Conservation (phyloP, 2,888 invertebrate species). For the Drosophila silvestris region DNA sequence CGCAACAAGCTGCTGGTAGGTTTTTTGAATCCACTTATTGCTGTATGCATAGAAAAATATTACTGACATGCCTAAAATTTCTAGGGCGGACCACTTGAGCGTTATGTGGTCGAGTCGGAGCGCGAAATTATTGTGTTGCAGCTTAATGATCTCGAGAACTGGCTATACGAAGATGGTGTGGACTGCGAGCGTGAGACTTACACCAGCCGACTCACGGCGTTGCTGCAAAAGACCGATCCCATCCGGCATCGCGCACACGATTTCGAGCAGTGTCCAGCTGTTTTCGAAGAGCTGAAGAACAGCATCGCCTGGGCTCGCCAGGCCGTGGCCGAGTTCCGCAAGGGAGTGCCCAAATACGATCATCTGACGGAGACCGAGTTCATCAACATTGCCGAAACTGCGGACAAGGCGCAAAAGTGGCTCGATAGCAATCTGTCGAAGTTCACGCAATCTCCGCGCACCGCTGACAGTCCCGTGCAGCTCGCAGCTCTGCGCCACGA, state of each 20-base stretch:
- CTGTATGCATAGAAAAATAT: not conserved
- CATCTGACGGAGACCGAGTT: slow-evolving; percentile 94
- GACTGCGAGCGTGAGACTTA: slow-evolving; percentile 92
- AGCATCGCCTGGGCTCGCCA: slow-evolving; percentile 93
- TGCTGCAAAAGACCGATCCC: slow-evolving; percentile 94
- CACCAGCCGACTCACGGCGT: slow-evolving; percentile 87
- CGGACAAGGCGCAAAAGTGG: slow-evolving; percentile 92
- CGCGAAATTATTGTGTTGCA: slow-evolving; percentile 88
- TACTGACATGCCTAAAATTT: not conserved
- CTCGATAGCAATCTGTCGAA: slow-evolving; percentile 91
- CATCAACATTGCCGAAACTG: slow-evolving; percentile 89
- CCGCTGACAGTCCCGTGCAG: slow-evolving; percentile 91
- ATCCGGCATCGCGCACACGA: slow-evolving; percentile 94
- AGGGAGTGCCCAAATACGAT: slow-evolving; percentile 90
- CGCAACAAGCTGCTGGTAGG: slow-evolving; percentile 91
- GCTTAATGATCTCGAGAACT: slow-evolving; percentile 95
- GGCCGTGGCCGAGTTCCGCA: slow-evolving; percentile 90
- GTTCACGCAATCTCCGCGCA: slow-evolving; percentile 88
- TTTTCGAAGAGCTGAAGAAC: slow-evolving; percentile 92
- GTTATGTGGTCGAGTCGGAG: slow-evolving; percentile 91
- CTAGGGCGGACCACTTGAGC: slow-evolving; percentile 90
- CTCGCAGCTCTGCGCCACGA: slow-evolving; percentile 92
- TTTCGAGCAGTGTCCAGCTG: slow-evolving; percentile 91
- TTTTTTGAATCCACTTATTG: not conserved
- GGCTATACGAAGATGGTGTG: slow-evolving; percentile 98